These are phyloP conservation scores for Hoplias malabaricus DNA, from an alignment of 2,113 vertebrate genomes.

Conservation along the genomic window DNA sequence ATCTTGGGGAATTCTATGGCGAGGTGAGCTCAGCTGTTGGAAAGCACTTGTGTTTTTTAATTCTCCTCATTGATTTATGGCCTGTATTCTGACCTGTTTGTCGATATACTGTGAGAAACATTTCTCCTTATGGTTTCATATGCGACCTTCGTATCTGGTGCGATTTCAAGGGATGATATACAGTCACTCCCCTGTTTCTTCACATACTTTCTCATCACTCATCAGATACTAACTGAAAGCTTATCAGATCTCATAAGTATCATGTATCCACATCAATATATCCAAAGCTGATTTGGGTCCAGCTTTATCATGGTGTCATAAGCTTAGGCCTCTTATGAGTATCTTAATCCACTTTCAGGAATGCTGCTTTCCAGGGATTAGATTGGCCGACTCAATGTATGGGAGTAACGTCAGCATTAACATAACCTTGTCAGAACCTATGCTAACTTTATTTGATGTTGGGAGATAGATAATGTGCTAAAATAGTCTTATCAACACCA, in stretches of 20 bases:
- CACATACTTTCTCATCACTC: not conserved
- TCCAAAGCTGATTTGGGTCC: not conserved
- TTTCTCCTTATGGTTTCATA: not conserved
- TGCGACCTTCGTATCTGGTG: not conserved
- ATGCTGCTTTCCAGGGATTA: not conserved
- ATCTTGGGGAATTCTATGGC: not conserved
- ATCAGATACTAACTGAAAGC: not conserved
- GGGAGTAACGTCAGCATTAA: not conserved
- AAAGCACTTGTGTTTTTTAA: not conserved
- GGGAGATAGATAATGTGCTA: too few relatives aligned
- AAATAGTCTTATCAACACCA: too few relatives aligned
- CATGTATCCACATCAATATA: not conserved
- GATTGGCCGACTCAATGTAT: not conserved
- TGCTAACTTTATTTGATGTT: too few relatives aligned
- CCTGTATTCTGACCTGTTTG: not conserved
- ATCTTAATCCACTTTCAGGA: not conserved
- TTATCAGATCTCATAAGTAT: not conserved
- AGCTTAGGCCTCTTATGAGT: not conserved
- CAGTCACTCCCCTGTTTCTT: not conserved
- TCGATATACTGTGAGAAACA: not conserved
- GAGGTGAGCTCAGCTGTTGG: not conserved
- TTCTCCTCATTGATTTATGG: not conserved
- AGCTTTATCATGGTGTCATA: not conserved
- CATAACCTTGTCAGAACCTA: too few relatives aligned
- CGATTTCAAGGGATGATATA: not conserved